Conservation (phyloP, 2,797 vertebrate genomes). For the Hemitrygon akajei region DNA sequence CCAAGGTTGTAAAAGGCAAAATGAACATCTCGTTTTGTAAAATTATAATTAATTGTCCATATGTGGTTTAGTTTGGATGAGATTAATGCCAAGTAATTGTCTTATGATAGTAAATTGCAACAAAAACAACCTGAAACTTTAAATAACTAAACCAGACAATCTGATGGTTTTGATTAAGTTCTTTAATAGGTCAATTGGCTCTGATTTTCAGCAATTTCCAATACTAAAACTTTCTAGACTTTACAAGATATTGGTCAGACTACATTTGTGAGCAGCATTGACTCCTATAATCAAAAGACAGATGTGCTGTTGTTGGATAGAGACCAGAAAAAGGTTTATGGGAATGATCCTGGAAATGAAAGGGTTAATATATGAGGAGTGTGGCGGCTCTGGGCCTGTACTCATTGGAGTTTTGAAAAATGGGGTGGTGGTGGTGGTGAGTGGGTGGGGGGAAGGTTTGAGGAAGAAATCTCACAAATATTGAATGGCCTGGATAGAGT, state of each 20-base stretch:
- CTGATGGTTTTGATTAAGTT: background rate
- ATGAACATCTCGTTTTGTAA: background rate
- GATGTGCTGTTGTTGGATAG: too few species aligned
- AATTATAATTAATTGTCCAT: background rate
- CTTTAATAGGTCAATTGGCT: background rate
- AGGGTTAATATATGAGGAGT: too few species aligned
- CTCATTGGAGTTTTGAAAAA: too few species aligned
- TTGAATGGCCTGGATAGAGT: too few species aligned
- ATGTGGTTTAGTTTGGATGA: background rate
- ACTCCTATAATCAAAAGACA: too few species aligned
- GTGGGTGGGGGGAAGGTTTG: too few species aligned
- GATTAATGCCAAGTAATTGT: background rate
- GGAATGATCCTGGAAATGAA: too few species aligned
- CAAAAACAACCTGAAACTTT: background rate
- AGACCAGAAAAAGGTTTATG: too few species aligned
- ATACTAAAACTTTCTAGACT: background rate
- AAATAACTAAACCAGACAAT: background rate
- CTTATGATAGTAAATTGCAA: background rate
- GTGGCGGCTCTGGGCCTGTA: too few species aligned
- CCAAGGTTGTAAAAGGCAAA: background rate
- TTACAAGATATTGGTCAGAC: background rate
- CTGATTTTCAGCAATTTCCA: background rate
- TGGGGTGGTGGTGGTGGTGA: too few species aligned
- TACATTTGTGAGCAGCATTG: too few species aligned
- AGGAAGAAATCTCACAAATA: too few species aligned